These are phyloP conservation scores for Zeuzera pyrina DNA, from an alignment of 2,888 invertebrate species.

Conservation along the genomic window DNA sequence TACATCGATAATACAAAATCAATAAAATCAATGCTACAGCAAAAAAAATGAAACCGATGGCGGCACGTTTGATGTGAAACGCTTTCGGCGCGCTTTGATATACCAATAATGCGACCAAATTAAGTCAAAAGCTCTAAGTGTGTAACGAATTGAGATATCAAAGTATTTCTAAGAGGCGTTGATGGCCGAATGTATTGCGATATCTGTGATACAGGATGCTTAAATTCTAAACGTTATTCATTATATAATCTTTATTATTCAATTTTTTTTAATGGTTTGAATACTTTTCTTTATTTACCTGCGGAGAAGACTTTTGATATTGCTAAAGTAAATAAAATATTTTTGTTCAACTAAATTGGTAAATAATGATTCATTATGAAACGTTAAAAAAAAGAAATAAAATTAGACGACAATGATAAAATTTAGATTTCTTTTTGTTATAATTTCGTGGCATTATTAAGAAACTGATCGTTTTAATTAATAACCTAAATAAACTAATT, in stretches of 20 bases:
- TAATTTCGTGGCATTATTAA: too few relatives aligned
- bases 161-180: conserved; percentile 56
- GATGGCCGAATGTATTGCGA: conserved; percentile 13
- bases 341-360: not conserved
- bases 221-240: not conserved
- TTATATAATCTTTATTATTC: too few relatives aligned
- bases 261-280: too few relatives aligned
- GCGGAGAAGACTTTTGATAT: too few relatives aligned
- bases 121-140: conserved; percentile 64
- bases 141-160: conserved; percentile 69
- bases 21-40: conserved; percentile 60
- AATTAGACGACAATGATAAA: not conserved
- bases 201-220: not conserved
- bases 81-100: conserved; percentile 61
- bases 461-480: too few relatives aligned
- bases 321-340: not conserved
- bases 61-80: conserved; percentile 50
- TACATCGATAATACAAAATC: conserved; percentile 55
- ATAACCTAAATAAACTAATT: too few relatives aligned
- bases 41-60: conserved; percentile 22
- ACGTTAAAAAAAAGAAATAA: not conserved
- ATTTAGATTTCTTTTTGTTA: too few relatives aligned
- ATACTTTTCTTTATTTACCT: too few relatives aligned
- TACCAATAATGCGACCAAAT: conserved; percentile 47
- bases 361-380: not conserved